phyloP scores from a whole-genome alignment of 2,888 invertebrate genomes.

The Drosophila histrio region DNA sequence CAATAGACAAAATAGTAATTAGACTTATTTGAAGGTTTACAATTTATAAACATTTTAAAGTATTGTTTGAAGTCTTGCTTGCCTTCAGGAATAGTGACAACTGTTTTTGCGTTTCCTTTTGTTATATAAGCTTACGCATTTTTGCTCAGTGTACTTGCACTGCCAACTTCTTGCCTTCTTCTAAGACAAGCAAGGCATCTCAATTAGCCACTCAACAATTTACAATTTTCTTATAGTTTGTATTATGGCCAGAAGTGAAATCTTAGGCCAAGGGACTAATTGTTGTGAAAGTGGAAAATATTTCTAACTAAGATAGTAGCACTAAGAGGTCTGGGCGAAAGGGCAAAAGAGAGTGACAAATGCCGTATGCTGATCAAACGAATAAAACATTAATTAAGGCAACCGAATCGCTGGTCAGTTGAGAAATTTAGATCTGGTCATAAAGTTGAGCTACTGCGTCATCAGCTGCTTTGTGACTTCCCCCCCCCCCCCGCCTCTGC shows the following conservation, averaged over 20 bases:
- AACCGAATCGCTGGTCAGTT: slow-evolving; percentile 2
- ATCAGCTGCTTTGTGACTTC: background rate
- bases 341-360: slow-evolving; percentile 37
- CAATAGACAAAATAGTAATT: too few species aligned
- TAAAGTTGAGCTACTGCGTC: slow-evolving; percentile 19
- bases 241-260: slow-evolving; percentile 21
- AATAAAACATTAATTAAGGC: slow-evolving; percentile 43
- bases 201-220: slow-evolving; percentile 36
- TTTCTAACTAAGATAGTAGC: slow-evolving; percentile 11
- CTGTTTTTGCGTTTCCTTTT: too few species aligned
- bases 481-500: background rate
- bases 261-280: slow-evolving; percentile 29
- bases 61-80: background rate
- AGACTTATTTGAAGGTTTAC: too few species aligned
- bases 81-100: too few species aligned
- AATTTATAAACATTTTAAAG: too few species aligned
- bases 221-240: slow-evolving; percentile 22
- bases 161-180: too few species aligned
- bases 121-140: background rate
- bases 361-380: slow-evolving; percentile 30
- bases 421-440: slow-evolving; percentile 28
- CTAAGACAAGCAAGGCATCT: slow-evolving; percentile 8
- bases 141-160: background rate
- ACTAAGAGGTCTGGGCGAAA: background rate
- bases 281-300: slow-evolving; percentile 64